Base-by-base conservation (phyloP, 2,113 vertebrate species). In the Rhynchomys soricoides region DNA sequence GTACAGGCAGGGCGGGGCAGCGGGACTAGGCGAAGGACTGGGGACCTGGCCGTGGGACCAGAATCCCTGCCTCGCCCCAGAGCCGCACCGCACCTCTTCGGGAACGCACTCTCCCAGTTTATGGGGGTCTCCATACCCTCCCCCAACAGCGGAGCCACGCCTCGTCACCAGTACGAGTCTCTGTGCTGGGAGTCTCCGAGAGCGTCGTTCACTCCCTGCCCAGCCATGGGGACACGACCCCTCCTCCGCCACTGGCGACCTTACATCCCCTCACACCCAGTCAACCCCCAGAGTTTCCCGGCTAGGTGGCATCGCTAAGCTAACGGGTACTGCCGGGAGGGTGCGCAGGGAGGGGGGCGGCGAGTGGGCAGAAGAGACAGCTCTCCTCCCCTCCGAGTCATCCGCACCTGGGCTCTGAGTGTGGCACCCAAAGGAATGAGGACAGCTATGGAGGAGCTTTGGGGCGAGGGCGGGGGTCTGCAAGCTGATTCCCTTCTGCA, bases 1-100 rank as follows among this genome's bases (percentile, higher is more conserved):
- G 99, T 99, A 98, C 94, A 95, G 95, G 97, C 99, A 98, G 99
- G 57, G 88, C 99, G 98, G 97, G 94, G 95, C 86, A 71, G 66
- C 66, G 34, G 64, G 64, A 22, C 45, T 66, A 10, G 17, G n/a
- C n/a, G 52, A 40, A 19, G 87, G 71, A 62, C 29, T 55, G 11
- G 68, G 79, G 40, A 45, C 31, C 7, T 8, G 57, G 81, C 8
- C 7, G 29, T 19, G 78, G 21, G 8, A 59, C 52, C 19, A 37
- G 31, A 52, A 74, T 43, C 50, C 70, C 17, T 40, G 50, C 48
- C 86, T 55, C 37, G 13, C 34, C 48, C 66, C 22, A 55, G 7
- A 15, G 68, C 5, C 2, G 70, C 24, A 34, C 37, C 2, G 24
- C 70, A 45, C 64, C 78, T 57, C 45, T 40, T 19, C 1, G n/a